phyloP scores from a whole-genome alignment of 2,888 invertebrate species.

The Acholoe squamosa region DNA sequence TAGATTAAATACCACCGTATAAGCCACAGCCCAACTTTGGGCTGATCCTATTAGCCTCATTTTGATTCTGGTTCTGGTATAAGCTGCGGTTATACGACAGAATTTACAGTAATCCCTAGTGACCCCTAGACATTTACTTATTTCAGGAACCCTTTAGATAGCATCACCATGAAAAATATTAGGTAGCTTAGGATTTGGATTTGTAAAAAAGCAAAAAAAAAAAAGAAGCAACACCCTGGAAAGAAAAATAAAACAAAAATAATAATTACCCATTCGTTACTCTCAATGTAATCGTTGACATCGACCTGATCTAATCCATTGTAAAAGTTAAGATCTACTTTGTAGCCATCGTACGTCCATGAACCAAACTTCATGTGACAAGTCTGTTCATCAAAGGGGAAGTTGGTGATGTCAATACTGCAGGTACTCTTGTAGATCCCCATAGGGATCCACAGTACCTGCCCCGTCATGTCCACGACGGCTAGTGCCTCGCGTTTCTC shows the following conservation, averaged over 20 bases:
- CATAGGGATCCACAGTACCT: constrained; percentile 78
- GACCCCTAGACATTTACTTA: too few relatives aligned
- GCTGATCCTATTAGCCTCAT: too few relatives aligned
- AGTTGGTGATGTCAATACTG: constrained; percentile 81
- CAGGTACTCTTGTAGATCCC: constrained; percentile 82
- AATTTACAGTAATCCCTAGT: too few relatives aligned
- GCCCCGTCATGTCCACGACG: constrained; percentile 75
- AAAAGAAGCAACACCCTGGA: too few relatives aligned
- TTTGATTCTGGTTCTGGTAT: too few relatives aligned
- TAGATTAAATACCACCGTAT: too few relatives aligned
- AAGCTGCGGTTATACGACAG: too few relatives aligned
- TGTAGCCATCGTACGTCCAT: constrained; percentile 81
- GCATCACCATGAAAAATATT: too few relatives aligned
- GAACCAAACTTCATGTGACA: constrained; percentile 83
- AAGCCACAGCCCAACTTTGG: too few relatives aligned
- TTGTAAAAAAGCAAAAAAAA: too few relatives aligned
- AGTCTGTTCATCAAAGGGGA: constrained; percentile 82
- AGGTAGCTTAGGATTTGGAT: too few relatives aligned
- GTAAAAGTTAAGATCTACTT: constrained; percentile 71
- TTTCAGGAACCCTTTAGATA: too few relatives aligned
- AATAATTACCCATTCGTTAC: constrained; percentile 81
- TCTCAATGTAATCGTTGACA: constrained; percentile 78
- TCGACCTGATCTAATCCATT: constrained; percentile 66
- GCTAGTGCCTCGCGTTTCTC: constrained; percentile 81
- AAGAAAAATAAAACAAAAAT: neutral